Evolutionary conservation across 2,797 vertebrate genomes (phyloP), one percentile per base, ranked within the genome.

Genomic region (Phrynocephalus vlangalii): DNA sequence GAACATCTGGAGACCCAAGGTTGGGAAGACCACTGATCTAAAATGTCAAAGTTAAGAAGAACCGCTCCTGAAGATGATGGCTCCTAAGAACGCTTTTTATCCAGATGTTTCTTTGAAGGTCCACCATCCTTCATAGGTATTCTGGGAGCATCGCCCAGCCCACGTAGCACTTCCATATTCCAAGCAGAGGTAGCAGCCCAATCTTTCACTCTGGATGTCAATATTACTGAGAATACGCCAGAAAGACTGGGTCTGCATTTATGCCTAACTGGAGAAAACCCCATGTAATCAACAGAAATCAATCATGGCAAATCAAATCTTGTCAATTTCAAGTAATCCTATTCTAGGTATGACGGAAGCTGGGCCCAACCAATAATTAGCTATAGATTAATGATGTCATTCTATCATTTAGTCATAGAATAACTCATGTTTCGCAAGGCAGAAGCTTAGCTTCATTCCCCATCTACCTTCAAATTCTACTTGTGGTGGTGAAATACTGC

Each of bases 341-440:
- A 28, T 44, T 52, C 6, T 48, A 48, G 15, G 24, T n/a, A n/a
- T 28, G 77, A n/a, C 6, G 22, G 33, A 30, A 63, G 30, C 8
- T 79, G n/a, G 22, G 56, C 56, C 60, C n/a, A 66, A 38, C 30
- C 24, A 9, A 67, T n/a, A 82, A 18, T 8, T 30, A 33, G 5
- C 8, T 63, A 79, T 28, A 10, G 52, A 56, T 10, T 13, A 56
- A 56, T 7, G 2, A 56, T 15, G 52, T 13, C 52, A 56, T 56
- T 56, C 52, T 11, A 56, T 11, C 9, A 56, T 15, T 56, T 15
- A 56, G 52, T 56, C 33, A 6, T 1, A 60, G 1, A 28, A 9
- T 24, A 22, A 18, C 66, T 0, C 0, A 48, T 6, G 15, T 3
- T n/a, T 15, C 0, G 22, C 22, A 1, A 22, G 1, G 0, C 1